Evolutionary conservation across 2,888 invertebrate genomes (phyloP), one percentile per base, ranked within the genome.

Genomic region (Lasius fuliginosus): DNA sequence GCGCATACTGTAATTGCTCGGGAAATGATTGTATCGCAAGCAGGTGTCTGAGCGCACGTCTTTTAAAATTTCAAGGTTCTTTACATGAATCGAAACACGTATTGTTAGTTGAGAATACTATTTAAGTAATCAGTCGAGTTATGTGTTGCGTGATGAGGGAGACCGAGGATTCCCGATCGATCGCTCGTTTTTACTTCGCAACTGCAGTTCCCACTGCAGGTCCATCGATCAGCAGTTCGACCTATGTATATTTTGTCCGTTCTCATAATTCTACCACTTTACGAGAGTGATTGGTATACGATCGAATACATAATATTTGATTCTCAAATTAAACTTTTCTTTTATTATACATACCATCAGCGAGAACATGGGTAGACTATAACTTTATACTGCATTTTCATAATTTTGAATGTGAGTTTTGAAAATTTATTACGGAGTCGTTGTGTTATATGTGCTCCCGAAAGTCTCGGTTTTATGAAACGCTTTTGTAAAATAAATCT

Each of bases 61-160:
- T 67, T 58, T 67, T 67, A n/a, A 67, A 9, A 68, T 77, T 68
- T 58, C 67, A 77, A 67, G 67, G 18, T 42, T 67, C n/a, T 30
- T 56, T 42, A 67, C 30, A 30, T 46, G 15, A 23, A 23, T 23
- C 23, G 30, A 42, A 56, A 67, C 23, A 77, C n/a, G 12, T 56
- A 42, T 65, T n/a, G 30, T 23, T 23, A 23, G 23, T 23, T 40
- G 40, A 77, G 27, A 64, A 62, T 15, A 46, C 11, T 11, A 23
- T 23, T 27, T 58, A 62, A 62, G 30, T 33, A 33, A 62, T 36
- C 75, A 64, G 76, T 77, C n/a, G 84, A 87, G 87, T 49, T 89
- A 90, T 89, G 91, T 91, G 91, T 92, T 89, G 91, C 91, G 90
- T 91, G 91, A 91, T 92, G 36, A 36, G 36, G 5, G 36, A 36